Evolutionary conservation across 2,888 invertebrate species (phyloP), one percentile per base, ranked within the genome.

Genomic region (Cataglyphis cursor): DNA sequence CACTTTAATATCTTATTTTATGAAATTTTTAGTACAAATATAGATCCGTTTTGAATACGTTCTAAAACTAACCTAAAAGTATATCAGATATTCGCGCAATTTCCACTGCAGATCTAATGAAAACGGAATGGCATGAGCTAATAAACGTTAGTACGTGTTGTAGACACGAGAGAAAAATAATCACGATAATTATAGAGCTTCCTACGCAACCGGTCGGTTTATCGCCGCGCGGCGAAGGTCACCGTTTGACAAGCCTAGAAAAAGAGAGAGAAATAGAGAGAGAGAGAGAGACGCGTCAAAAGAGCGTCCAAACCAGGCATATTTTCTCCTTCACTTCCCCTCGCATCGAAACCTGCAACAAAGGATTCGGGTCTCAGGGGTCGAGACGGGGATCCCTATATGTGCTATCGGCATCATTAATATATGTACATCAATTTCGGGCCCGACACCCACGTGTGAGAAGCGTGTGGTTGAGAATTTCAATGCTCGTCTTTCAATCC

Each of bases 341-440:
- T 28, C 31, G 70, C 72, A 31, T 31, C 75, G n/a, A 54, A 54
- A 62, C 62, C 48, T 28, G 18, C 62, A 64, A 81, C 81, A 81
- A 81, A 81, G 54, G 81, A 81, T 75, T 75, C 64, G 51, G 64
- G 44, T 59, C 73, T 57, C 54, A 10, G 57, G 28, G 72, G 28
- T 48, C 44, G 76, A 48, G 68, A 78, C 48, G 48, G 64, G 31
- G 41, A 73, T 81, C 80, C 85, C 70, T 72, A 51, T 73, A 64
- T 61, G n/a, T 3, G 68, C 74, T 85, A 80, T 81, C 81, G 70
- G 70, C 83, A 44, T 87, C 87, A 82, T 91, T 90, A 90, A 91
- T 91, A 90, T 84, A 90, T 90, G 89, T 84, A 85, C 90, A 88
- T 90, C 83, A 85, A 90, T 89, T 88, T 87, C 75, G 74, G 64